Percentiles rank a stretch among this genome's conserved stretches.
Evolutionary conservation across 2,113 vertebrate genomes (phyloP).

Genomic region (Oncorhynchus nerka): DNA sequence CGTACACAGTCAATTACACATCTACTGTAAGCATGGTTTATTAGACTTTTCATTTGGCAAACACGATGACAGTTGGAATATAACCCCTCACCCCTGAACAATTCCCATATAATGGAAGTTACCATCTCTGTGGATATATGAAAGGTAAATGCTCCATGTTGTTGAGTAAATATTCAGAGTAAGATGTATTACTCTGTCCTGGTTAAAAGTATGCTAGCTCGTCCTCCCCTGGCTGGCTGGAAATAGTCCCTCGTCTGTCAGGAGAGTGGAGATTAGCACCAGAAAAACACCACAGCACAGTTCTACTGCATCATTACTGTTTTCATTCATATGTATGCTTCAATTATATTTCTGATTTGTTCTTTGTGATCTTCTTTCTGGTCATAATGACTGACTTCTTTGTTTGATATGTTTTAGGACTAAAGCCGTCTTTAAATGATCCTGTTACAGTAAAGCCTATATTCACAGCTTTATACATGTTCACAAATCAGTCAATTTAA

Average conservation of each 20-base stretch:
- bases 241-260: conserved; percentile 80
- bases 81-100: not conserved
- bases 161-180: not conserved
- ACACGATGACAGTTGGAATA: not conserved
- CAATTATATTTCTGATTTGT: not conserved
- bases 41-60: not conserved
- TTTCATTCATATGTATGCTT: not conserved
- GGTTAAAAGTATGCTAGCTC: conserved; percentile 18
- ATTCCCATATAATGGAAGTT: not conserved
- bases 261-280: conserved; percentile 78
- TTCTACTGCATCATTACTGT: not conserved
- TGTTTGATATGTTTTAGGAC: not conserved
- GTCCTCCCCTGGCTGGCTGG: conserved; percentile 62
- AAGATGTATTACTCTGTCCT: conserved; percentile 17
- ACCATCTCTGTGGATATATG: not conserved
- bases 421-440: conserved; percentile 14
- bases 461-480: conserved; percentile 62
- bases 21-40: not conserved
- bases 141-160: not conserved
- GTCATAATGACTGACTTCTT: not conserved
- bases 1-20: not conserved
- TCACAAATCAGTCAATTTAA: conserved; percentile 58
- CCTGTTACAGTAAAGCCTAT: conserved; percentile 20
- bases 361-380: not conserved
- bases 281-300: conserved; percentile 79